Base-by-base conservation (phyloP, 2,797 vertebrate genomes). In the Hyperoplus lanceolatus region DNA sequence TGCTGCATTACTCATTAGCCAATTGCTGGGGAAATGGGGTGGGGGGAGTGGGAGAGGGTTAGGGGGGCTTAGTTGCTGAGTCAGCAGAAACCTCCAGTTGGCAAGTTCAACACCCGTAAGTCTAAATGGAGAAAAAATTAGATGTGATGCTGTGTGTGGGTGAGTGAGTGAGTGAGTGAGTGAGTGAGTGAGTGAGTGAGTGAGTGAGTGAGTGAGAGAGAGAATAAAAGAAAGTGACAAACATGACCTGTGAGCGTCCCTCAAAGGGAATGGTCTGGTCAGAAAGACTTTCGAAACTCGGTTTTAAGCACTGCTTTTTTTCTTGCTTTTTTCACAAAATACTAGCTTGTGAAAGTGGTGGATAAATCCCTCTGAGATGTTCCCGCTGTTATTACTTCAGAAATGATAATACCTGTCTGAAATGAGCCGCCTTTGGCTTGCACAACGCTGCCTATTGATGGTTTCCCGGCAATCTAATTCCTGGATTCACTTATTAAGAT, bases 1-100 rank as follows among this genome's bases (percentile, higher is more conserved):
- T 86, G 91, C 84, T 71, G 75, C 78, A 84, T 85, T 86, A 86
- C 67, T 89, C 86, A 88, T 91, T 83, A 84, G 80, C 86, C 80
- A 82, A 85, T 81, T 86, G 77, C 79, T 77, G 58, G 42, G 55
- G 54, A 81, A 86, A 90, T 80, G 73, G 65, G 72, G 64, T 29
- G 29, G 29, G 29, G 21, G 29, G 29, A 29, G 29, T 29, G 29
- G 29, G 29, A 29, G 29, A 3, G 3, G 29, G 2, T 29, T 21
- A 21, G 3, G 67, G 57, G 46, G 70, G 55, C 18, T 75, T 86
- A 71, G 55, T 29, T 39, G 89, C 83, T 68, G 57, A 83, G 70
- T 91, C 84, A 89, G 84, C 90, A 78, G 50, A 85, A 85, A 77
- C 6, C 11, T n/a, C 45, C 73, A 87, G 82, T 73, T 83, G 83